phyloP scores from a whole-genome alignment of 2,888 invertebrate genomes.

The Craniophora ligustri region DNA sequence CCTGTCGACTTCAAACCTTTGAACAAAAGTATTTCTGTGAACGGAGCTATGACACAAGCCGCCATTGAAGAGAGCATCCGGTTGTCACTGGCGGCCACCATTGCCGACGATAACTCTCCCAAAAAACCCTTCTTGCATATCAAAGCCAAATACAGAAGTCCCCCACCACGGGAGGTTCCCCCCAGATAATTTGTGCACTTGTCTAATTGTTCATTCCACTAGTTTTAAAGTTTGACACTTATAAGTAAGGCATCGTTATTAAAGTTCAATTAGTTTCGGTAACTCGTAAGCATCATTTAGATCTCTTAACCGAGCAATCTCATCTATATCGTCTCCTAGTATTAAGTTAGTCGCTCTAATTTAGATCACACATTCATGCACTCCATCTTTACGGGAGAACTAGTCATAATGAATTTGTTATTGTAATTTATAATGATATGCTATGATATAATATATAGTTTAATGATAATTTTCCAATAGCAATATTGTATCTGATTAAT shows the following conservation, averaged over 20 bases:
- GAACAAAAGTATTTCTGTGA: conserved; percentile 69
- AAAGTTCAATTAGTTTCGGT: conserved; percentile 57
- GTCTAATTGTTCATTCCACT: conserved; percentile 70
- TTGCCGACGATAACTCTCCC: conserved; percentile 73
- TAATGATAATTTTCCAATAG: conserved; percentile 62
- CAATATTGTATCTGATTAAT: conserved; percentile 61
- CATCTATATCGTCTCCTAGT: conserved; percentile 63
- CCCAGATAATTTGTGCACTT: conserved; percentile 79
- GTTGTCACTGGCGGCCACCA: conserved; percentile 77
- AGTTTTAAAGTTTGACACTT: conserved; percentile 68
- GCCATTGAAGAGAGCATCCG: conserved; percentile 85
- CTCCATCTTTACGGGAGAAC: conserved; percentile 70
- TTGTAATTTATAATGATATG: conserved; percentile 45
- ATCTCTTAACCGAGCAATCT: conserved; percentile 79
- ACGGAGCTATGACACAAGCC: conserved; percentile 79
- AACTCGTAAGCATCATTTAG: conserved; percentile 70
- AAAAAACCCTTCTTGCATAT: conserved; percentile 91
- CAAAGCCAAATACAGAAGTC: conserved; percentile 92
- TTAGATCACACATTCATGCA: conserved; percentile 63
- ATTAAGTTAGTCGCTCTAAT: conserved; percentile 60
- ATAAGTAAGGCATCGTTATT: conserved; percentile 48
- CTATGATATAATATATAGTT: conserved; percentile 49
- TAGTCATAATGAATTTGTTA: conserved; percentile 72
- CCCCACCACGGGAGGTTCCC: conserved; percentile 90
- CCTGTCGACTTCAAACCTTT: conserved; percentile 68